Percentiles rank a stretch among this genome's conserved stretches.
These are phyloP conservation scores for Vanessa tameamea DNA, from an alignment of 1,140 invertebrate genomes.

Conservation along the genomic window DNA sequence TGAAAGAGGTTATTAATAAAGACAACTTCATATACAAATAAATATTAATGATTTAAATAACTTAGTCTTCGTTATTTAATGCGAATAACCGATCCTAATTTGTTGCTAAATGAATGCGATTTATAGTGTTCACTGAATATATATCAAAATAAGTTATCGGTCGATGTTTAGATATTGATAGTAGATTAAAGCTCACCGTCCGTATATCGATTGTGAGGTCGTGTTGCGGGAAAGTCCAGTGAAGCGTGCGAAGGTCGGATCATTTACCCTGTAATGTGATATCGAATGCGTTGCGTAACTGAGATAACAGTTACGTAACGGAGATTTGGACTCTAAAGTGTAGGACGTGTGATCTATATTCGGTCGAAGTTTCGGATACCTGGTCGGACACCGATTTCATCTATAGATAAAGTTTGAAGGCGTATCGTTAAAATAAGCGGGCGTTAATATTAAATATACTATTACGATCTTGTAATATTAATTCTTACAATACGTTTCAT, in stretches of 20 bases:
- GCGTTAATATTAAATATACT: slow-evolving; percentile 2
- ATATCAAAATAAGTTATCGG: slow-evolving; percentile 1
- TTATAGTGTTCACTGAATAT: background rate
- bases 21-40: background rate
- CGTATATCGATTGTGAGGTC: slow-evolving; percentile 47
- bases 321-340: slow-evolving; percentile 40
- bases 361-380: slow-evolving; percentile 1
- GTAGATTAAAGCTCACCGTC: slow-evolving; percentile 35
- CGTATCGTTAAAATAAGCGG: slow-evolving; percentile 51
- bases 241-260: slow-evolving; percentile 70
- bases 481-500: background rate
- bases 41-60: background rate
- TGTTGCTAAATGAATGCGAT: slow-evolving; percentile 6
- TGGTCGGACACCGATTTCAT: slow-evolving; percentile 41
- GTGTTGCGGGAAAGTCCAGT: slow-evolving; percentile 64
- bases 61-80: slow-evolving; percentile 3
- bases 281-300: slow-evolving; percentile 66
- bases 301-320: slow-evolving; percentile 50
- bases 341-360: slow-evolving; percentile 40
- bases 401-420: slow-evolving; percentile 50
- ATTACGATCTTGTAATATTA: background rate
- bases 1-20: background rate
- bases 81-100: slow-evolving; percentile 7
- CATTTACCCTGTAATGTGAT: slow-evolving; percentile 70
- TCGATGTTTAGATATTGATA: slow-evolving; percentile 12